Percentiles rank a stretch among this genome's conserved stretches.
phyloP scores from a whole-genome alignment of 2,113 vertebrate species.

The Corythornis madagascariensis region DNA sequence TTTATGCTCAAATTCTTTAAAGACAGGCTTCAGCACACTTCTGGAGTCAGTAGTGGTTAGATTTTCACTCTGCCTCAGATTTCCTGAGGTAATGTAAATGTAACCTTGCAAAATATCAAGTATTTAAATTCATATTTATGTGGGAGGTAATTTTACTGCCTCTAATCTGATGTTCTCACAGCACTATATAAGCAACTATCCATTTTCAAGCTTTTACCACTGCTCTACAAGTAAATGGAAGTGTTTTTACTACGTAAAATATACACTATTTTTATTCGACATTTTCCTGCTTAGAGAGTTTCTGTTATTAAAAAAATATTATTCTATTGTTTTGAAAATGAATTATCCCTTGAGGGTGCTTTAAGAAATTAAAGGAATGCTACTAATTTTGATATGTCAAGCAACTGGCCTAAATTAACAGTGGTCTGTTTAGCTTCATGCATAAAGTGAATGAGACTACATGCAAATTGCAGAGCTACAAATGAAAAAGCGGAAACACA shows the following conservation, averaged over 20 bases:
- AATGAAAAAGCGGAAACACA: constrained; percentile 23
- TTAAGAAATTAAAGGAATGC: constrained; percentile 53
- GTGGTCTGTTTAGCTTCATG: constrained; percentile 39
- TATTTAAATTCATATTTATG: constrained; percentile 61
- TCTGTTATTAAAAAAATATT: constrained; percentile 64
- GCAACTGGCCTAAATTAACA: constrained; percentile 53
- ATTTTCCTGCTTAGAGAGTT: constrained; percentile 42
- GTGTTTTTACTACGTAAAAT: constrained; percentile 41
- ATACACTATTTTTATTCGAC: constrained; percentile 43
- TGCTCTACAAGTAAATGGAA: constrained; percentile 43
- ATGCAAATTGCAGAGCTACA: neutral
- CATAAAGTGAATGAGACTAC: neutral
- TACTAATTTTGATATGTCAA: constrained; percentile 55
- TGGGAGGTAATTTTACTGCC: constrained; percentile 57
- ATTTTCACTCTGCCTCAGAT: constrained; percentile 32
- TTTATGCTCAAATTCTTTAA: neutral
- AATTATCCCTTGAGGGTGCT: constrained; percentile 58
- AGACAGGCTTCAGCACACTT: neutral
- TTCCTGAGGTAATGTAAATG: constrained; percentile 61
- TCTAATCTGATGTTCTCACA: constrained; percentile 70
- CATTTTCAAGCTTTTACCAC: constrained; percentile 55
- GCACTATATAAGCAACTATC: constrained; percentile 22
- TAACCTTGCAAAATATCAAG: constrained; percentile 60
- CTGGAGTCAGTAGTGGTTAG: neutral
- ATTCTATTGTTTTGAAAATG: constrained; percentile 65